These are phyloP conservation scores for Thinocorus orbignyianus DNA, from an alignment of 2,113 vertebrate species.

Conservation along the genomic window DNA sequence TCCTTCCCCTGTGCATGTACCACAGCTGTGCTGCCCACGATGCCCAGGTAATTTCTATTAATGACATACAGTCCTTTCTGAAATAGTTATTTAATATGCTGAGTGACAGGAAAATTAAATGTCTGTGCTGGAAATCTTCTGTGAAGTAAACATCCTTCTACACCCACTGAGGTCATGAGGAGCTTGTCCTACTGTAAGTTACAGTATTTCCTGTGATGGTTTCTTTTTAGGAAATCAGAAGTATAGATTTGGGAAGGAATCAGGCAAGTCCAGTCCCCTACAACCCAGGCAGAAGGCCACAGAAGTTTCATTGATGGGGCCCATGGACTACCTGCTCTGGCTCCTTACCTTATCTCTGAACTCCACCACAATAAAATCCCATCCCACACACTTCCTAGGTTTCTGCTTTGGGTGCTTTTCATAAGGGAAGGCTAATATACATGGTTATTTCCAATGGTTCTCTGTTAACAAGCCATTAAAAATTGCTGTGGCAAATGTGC, in stretches of 20 bases:
- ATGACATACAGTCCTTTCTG: neutral
- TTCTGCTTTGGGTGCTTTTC: neutral
- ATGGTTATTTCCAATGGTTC: neutral
- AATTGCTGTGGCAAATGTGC: neutral
- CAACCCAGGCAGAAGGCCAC: neutral
- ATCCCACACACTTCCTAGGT: neutral
- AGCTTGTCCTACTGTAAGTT: constrained; percentile 30
- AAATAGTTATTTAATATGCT: neutral
- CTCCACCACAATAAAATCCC: neutral
- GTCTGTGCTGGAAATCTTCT: constrained; percentile 18
- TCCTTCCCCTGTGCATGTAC: constrained; percentile 75
- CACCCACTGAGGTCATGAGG: constrained; percentile 19
- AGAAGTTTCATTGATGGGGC: neutral
- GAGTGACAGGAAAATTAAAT: constrained; percentile 9
- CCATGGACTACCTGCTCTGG: neutral
- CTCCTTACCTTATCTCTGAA: neutral
- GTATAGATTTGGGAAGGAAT: neutral
- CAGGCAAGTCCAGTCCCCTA: neutral
- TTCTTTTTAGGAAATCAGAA: neutral
- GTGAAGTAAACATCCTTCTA: constrained; percentile 1
- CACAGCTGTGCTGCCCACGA: constrained; percentile 82
- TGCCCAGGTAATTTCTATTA: constrained; percentile 78
- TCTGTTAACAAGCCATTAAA: constrained; percentile 6
- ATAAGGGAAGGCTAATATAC: neutral
- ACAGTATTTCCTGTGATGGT: neutral